A percentile compares a stretch with the other conserved stretches of the same genome.
Conservation (phyloP, 2,888 invertebrate species). For the Neocrepidodera transversa region DNA sequence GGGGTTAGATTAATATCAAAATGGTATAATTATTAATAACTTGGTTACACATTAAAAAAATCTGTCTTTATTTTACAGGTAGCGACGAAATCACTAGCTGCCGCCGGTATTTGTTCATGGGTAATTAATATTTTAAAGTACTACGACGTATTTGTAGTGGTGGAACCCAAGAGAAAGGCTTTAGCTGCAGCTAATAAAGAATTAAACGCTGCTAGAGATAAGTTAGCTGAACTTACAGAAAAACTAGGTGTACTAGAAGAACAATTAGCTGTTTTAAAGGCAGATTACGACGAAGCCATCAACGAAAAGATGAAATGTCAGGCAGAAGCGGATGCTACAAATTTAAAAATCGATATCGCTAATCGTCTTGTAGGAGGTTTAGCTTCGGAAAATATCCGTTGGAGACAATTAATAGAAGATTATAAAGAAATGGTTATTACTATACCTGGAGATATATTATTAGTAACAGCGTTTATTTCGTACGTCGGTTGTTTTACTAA, state of each 20-base stretch:
- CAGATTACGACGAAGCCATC: conserved; percentile 86
- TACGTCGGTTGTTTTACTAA: conserved; percentile 94
- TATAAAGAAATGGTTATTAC: conserved; percentile 76
- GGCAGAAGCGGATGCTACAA: conserved; percentile 90
- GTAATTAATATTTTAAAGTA: conserved; percentile 91
- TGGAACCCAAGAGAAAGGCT: conserved; percentile 90
- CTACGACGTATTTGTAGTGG: conserved; percentile 88
- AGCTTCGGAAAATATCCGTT: conserved; percentile 88
- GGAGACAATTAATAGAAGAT: conserved; percentile 69
- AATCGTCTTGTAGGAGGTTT: conserved; percentile 91
- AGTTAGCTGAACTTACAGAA: conserved; percentile 77
- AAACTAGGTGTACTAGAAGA: conserved; percentile 79
- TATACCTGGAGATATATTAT: conserved; percentile 86
- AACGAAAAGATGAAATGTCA: conserved; percentile 89
- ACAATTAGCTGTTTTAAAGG: conserved; percentile 76
- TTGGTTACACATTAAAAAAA: no score
- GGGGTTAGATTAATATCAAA: no score
- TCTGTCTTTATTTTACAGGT: no score
- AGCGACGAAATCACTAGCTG: conserved; percentile 85
- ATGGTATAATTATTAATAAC: no score
- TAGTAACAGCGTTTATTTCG: conserved; percentile 92
- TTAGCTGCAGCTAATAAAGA: conserved; percentile 86
- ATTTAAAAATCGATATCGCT: conserved; percentile 87
- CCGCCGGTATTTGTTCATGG: conserved; percentile 94
- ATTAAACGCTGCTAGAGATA: conserved; percentile 80